These are phyloP conservation scores for Sebastolobus altivelis DNA, from an alignment of 2,797 vertebrate species.

Conservation along the genomic window DNA sequence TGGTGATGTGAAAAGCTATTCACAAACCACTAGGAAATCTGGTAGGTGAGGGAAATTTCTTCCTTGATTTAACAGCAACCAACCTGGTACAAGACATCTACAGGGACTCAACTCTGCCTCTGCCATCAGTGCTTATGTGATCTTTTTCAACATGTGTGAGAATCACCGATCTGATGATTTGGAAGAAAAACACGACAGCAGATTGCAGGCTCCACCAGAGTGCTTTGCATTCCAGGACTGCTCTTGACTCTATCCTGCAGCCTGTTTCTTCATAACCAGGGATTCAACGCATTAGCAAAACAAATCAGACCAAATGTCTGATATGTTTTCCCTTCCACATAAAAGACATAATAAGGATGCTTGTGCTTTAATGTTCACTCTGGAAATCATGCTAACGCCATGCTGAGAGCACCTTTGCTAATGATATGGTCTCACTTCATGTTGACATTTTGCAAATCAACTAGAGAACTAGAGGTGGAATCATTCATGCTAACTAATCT, in stretches of 20 bases:
- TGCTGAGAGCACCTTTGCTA: constrained; percentile 47
- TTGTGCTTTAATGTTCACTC: constrained; percentile 36
- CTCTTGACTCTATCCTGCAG: constrained; percentile 34
- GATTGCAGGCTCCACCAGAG: constrained; percentile 39
- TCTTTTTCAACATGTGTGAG: constrained; percentile 44
- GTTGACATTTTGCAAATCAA: constrained; percentile 10
- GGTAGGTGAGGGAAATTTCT: constrained; percentile 1
- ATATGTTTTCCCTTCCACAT: constrained; percentile 29
- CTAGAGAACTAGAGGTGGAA: constrained; percentile 3
- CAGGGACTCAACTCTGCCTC: constrained; percentile 31
- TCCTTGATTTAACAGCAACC: constrained; percentile 48
- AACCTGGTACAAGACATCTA: constrained; percentile 38
- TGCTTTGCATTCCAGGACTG: constrained; percentile 40
- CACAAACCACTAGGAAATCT: neutral
- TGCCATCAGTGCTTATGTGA: constrained; percentile 58
- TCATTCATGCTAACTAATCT: neutral
- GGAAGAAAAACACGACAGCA: constrained; percentile 54
- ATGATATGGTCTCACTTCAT: constrained; percentile 30
- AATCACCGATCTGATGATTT: constrained; percentile 29
- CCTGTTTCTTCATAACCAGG: constrained; percentile 24
- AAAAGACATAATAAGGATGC: constrained; percentile 55
- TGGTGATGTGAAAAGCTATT: constrained; percentile 31
- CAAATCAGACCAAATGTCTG: constrained; percentile 58
- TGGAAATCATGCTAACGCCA: constrained; percentile 54
- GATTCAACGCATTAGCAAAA: constrained; percentile 57